Conservation (phyloP, 2,113 vertebrate species). For the Brevimyrus niger region DNA sequence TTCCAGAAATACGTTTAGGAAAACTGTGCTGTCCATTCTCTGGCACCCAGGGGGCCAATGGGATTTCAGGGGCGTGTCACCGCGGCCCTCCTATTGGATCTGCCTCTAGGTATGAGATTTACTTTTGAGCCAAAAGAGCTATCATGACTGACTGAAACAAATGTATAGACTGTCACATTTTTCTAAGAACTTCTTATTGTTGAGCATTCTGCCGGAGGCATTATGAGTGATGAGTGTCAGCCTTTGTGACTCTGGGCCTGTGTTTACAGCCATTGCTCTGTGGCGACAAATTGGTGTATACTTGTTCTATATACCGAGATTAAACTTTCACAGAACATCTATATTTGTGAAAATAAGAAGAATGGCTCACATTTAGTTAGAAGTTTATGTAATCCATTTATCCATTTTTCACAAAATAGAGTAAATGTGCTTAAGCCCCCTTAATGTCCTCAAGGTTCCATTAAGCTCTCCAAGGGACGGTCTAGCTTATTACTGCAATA, state of each 20-base stretch:
- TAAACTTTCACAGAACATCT: neutral
- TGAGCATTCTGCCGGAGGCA: neutral
- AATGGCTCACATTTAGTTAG: neutral
- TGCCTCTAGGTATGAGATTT: neutral
- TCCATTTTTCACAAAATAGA: neutral
- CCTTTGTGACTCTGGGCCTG: neutral
- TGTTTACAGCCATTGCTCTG: neutral
- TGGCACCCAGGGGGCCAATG: neutral
- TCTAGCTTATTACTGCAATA: neutral
- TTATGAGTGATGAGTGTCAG: neutral
- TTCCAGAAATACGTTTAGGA: neutral
- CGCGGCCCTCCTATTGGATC: neutral
- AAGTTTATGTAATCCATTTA: slow-evolving; percentile 1
- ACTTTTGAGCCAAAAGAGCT: neutral
- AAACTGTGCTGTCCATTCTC: neutral
- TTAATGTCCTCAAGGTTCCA: neutral
- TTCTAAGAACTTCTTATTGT: neutral
- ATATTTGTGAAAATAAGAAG: neutral
- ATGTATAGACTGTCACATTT: neutral
- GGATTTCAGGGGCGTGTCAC: neutral
- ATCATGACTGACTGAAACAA: neutral
- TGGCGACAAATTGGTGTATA: neutral
- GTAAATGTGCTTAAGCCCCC: neutral
- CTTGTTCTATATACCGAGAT: neutral
- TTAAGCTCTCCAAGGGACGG: neutral